Evolutionary conservation across 2,113 vertebrate species (phyloP), one percentile per base, ranked within the genome.

Genomic region (Mionectes macconnelli): DNA sequence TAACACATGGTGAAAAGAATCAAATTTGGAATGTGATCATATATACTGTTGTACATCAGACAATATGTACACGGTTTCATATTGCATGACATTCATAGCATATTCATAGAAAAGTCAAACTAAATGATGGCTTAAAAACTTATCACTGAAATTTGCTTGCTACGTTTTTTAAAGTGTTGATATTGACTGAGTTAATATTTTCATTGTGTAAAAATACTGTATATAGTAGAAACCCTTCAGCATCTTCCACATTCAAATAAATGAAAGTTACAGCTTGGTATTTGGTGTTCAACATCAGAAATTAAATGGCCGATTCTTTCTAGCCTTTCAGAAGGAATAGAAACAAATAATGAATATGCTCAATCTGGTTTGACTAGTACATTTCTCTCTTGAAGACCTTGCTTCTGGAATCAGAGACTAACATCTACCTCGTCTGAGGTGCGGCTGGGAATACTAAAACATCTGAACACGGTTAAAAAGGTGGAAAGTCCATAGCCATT

Each of bases 401-500:
- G 92, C 92, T 95, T 64, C 85, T 57, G 83, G 72, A 86, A 92
- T 49, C 90, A 92, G 82, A 67, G 75, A 90, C 79, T 84, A 90
- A 64, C 80, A 93, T 89, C 86, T 27, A 23, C 93, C 94, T 96
- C 82, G 0, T 37, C 44, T 73, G 94, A 91, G 76, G 95, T 90
- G 96, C 1, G 1, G 81, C 96, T 97, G 94, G 94, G 90, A 82
- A 94, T 44, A 97, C 90, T 94, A 97, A 94, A 89, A 93, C 95
- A 95, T 87, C 93, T 95, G 93, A 97, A 98, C 98, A 98, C 97
- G 7, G 97, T 97, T 98, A 98, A 98, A 98, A 98, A 98, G 98
- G 97, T 98, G 98, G 97, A 94, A 98, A 98, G 97, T 97, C 98
- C 96, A 97, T 97, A 98, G 98, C 97, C 97, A 98, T 98, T 98